phyloP scores from a whole-genome alignment of 1,140 invertebrate species.

The Brachionus calyciflorus region DNA sequence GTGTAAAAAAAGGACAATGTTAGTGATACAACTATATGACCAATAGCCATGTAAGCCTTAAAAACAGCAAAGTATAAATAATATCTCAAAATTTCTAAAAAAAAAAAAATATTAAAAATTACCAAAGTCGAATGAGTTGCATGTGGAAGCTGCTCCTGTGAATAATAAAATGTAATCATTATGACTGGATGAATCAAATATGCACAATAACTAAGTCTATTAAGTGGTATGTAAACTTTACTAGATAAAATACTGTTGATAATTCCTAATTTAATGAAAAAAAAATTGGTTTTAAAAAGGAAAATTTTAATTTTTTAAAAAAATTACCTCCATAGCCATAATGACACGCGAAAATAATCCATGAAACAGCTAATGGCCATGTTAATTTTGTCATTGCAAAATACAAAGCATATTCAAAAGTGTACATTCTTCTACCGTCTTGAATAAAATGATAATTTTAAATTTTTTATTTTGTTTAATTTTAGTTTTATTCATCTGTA shows the following conservation, averaged over 20 bases:
- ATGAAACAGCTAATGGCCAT: slow-evolving; percentile 32
- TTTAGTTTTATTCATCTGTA: not conserved
- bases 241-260: slow-evolving; percentile 75
- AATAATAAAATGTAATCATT: not conserved
- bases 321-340: slow-evolving; percentile 58
- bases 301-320: too few relatives aligned
- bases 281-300: too few relatives aligned
- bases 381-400: slow-evolving; percentile 27
- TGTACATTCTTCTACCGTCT: slow-evolving; percentile 12
- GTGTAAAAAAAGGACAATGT: not conserved
- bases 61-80: too few relatives aligned
- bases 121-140: slow-evolving; percentile 9
- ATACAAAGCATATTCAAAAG: slow-evolving; percentile 39
- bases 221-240: slow-evolving; percentile 75
- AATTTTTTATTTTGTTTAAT: not conserved
- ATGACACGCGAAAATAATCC: slow-evolving; percentile 41
- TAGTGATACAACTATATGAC: slow-evolving; percentile 24
- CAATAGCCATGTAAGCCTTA: slow-evolving; percentile 33
- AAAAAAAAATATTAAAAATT: not conserved
- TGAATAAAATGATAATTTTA: too few relatives aligned
- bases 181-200: slow-evolving; percentile 73
- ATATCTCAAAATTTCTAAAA: too few relatives aligned
- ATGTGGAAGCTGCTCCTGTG: slow-evolving; percentile 10
- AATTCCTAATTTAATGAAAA: slow-evolving; percentile 49
- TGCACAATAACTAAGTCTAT: slow-evolving; percentile 80